Evolutionary conservation across 2,113 vertebrate species (phyloP), one percentile per base, ranked within the genome.

Genomic region (Grammomys dolichurus): DNA sequence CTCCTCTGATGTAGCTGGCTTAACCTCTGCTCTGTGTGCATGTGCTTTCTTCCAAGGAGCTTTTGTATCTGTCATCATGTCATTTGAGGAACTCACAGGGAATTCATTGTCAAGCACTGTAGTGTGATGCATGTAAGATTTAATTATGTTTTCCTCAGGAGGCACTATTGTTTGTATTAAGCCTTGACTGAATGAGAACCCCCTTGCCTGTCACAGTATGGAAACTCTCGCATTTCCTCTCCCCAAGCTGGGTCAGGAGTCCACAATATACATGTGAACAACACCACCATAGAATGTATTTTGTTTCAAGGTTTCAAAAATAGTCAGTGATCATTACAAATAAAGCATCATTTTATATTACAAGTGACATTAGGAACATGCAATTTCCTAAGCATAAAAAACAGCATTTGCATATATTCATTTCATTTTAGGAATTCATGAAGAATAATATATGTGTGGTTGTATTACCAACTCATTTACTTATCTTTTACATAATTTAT

Each of bases 271-370:
- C 40, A 0, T 26, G 7, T 87, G 19, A 40, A 82, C 2, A 46
- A 2, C 2, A 51, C 5, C 40, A 12, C 3, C 11, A 31, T 28
- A 67, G 9, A 31, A 1, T 70, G 33, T 85, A 10, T 70, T 5
- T 76, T 82, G 56, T 85, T 10, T 16, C 14, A 78, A 82, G 36
- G 0, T 9, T 81, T 87, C 58, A 40, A 51, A 63, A 20, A 5
- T 89, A 3, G 16, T 17, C 31, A 54, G 58, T 26, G 12, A 10
- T 82, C 84, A 36, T 51, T 89, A 69, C 26, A n/a, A 33, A 54
- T 95, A 87, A 97, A 65, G 94, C 69, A 87, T 97, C 94, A 92
- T 90, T 98, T 96, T 96, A 76, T 96, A 60, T 97, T 97, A 65
- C 73, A 85, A 97, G 94, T 58, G 12, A n/a, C 43, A 19, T 46